These are phyloP conservation scores for Poecilobothrus nobilitatus DNA, from an alignment of 2,888 invertebrate species.

Conservation along the genomic window DNA sequence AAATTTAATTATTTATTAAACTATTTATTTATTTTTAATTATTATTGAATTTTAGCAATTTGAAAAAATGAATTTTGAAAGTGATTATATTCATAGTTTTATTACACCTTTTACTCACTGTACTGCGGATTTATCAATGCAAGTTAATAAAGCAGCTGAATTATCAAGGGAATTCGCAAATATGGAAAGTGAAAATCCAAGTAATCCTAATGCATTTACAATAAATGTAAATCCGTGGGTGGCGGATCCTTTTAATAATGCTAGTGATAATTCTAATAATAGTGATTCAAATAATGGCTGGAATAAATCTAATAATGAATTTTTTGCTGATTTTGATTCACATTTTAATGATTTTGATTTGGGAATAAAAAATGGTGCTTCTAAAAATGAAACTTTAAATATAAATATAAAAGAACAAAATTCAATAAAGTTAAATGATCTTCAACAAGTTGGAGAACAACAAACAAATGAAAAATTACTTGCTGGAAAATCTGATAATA, in stretches of 20 bases:
- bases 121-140: too few species aligned
- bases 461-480: neutral
- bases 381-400: neutral
- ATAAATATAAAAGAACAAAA: neutral
- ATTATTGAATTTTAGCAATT: neutral
- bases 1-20: too few species aligned
- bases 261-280: neutral
- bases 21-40: neutral
- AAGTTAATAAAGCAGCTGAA: neutral
- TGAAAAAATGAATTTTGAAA: too few species aligned
- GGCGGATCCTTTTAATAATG: constrained; percentile 20
- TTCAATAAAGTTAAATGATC: neutral
- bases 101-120: too few species aligned
- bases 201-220: constrained; percentile 12
- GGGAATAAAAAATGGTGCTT: constrained; percentile 19
- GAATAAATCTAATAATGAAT: constrained; percentile 35
- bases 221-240: constrained; percentile 33
- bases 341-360: constrained; percentile 38
- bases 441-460: neutral
- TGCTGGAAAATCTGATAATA: neutral
- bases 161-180: constrained; percentile 13
- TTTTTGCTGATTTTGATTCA: constrained; percentile 43
- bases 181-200: constrained; percentile 9
- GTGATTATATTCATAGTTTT: too few species aligned
- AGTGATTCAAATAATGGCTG: constrained; percentile 23